Percentiles rank a stretch among this genome's conserved stretches.
Evolutionary conservation across 2,797 vertebrate genomes (phyloP).

Genomic region (Paedocypris micromegethes): DNA sequence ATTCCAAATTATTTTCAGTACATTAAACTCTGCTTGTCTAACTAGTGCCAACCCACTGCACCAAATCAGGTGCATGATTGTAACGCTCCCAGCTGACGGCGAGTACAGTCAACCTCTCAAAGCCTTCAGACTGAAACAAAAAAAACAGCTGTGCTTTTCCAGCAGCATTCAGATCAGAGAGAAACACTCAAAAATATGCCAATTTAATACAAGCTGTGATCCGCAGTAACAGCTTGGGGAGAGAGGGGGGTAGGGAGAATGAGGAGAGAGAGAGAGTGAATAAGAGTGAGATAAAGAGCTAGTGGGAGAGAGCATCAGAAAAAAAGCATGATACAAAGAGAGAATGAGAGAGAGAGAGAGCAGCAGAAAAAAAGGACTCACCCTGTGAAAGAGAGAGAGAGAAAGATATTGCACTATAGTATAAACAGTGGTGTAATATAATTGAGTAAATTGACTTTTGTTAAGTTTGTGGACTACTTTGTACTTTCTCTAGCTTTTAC

Average conservation of each 20-base stretch:
- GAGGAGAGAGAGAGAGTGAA: not conserved
- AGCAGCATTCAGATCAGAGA: conserved; percentile 23
- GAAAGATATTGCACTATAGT: too few species aligned
- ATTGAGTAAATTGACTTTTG: too few species aligned
- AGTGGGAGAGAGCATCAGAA: too few species aligned
- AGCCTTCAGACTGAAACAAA: conserved; percentile 22
- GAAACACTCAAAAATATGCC: conserved; percentile 12
- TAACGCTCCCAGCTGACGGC: conserved; percentile 27
- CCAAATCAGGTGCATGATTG: conserved; percentile 32
- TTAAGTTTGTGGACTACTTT: too few species aligned
- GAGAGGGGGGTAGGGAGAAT: not conserved
- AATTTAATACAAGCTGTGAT: conserved; percentile 21
- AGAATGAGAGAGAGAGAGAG: too few species aligned
- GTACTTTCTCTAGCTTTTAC: too few species aligned
- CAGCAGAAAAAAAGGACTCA: too few species aligned
- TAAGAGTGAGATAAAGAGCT: too few species aligned
- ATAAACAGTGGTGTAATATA: too few species aligned
- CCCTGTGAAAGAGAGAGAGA: too few species aligned
- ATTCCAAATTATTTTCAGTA: conserved; percentile 24
- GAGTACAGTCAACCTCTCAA: conserved; percentile 31
- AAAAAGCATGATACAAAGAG: too few species aligned
- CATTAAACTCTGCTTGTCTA: conserved; percentile 26
- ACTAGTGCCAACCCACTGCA: conserved; percentile 28
- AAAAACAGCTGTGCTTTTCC: conserved; percentile 8
- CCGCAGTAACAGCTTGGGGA: conserved; percentile 18